A percentile compares a stretch with the other conserved stretches of the same genome.
Conservation (phyloP, 2,797 vertebrate species). For the Aplochiton taeniatus region DNA sequence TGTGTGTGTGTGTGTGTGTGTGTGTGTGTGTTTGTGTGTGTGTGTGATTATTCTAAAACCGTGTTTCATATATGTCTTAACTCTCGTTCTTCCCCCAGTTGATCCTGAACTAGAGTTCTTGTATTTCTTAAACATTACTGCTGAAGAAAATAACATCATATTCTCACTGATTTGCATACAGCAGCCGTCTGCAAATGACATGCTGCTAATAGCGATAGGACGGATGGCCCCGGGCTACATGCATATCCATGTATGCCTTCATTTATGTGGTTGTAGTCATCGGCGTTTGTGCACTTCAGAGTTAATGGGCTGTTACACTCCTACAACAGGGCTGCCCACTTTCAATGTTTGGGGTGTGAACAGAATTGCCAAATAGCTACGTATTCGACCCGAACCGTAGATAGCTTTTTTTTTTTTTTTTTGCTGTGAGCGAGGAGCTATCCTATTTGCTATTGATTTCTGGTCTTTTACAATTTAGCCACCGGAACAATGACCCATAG, state of each 20-base stretch:
- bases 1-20: background rate
- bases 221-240: conserved; percentile 44
- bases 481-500: conserved; percentile 69
- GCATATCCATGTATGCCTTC: conserved; percentile 4
- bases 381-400: conserved; percentile 39
- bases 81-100: no score
- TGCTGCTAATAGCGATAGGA: conserved; percentile 58
- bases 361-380: conserved; percentile 47
- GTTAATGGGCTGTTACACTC: conserved; percentile 59
- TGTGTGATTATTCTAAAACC: no score
- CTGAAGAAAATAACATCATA: conserved; percentile 32
- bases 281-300: conserved; percentile 47
- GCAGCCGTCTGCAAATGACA: conserved; percentile 55
- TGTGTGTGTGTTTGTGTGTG: background rate
- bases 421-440: conserved; percentile 42
- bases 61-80: no score
- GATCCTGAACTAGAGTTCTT: no score
- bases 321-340: conserved; percentile 38
- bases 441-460: conserved; percentile 68
- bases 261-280: conserved; percentile 8
- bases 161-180: conserved; percentile 58
- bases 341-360: conserved; percentile 57
- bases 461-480: conserved; percentile 68
- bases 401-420: conserved; percentile 43
- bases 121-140: no score